A percentile compares a stretch with the other conserved stretches of the same genome.
Conservation (phyloP, 2,113 vertebrate species). For the Etia nguti region DNA sequence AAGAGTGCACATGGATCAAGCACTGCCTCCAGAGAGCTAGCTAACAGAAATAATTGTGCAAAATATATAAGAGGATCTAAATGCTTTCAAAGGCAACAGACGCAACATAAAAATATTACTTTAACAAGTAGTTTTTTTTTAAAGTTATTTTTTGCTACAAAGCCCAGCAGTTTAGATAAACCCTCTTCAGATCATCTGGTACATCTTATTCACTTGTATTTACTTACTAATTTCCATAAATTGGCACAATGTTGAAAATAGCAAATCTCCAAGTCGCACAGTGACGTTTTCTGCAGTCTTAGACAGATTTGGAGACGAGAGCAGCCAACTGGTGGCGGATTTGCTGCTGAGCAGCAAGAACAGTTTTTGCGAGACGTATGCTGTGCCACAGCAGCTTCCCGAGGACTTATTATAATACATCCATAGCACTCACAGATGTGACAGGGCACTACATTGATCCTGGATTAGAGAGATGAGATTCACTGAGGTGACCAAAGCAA, state of each 20-base stretch:
- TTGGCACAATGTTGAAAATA: neutral
- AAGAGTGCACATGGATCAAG: neutral
- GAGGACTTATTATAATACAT: conserved; percentile 26
- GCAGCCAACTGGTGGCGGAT: conserved; percentile 47
- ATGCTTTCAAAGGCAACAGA: neutral
- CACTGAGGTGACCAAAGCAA: conserved; percentile 16
- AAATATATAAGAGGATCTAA: neutral
- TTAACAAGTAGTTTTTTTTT: neutral
- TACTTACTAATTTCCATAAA: neutral
- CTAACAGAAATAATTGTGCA: neutral
- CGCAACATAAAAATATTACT: neutral
- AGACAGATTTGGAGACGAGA: conserved; percentile 25
- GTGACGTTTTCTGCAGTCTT: neutral
- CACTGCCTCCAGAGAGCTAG: neutral
- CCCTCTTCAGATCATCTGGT: neutral
- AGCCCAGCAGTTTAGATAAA: neutral
- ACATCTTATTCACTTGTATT: neutral
- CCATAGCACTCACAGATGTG: conserved; percentile 8
- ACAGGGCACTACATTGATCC: conserved; percentile 31
- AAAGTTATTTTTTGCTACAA: neutral
- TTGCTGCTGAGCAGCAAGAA: conserved; percentile 13
- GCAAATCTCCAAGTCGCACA: neutral
- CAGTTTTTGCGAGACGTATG: neutral
- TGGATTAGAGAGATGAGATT: conserved; percentile 33
- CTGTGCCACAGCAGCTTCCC: neutral